phyloP scores from a whole-genome alignment of 1,140 invertebrate genomes.

The Cydia strobilella region DNA sequence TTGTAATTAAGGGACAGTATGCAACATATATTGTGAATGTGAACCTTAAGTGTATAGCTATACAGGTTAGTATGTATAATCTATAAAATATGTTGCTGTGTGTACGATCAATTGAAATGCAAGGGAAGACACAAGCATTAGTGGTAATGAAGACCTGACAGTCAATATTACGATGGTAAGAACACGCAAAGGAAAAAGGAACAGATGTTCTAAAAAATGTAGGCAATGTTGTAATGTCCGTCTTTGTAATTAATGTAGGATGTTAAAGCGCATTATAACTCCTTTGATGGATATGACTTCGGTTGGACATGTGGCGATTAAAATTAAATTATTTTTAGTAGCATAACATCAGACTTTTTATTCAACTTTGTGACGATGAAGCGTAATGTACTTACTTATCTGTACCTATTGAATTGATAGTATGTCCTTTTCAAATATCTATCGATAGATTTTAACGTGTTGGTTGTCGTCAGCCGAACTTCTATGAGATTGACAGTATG shows the following conservation, averaged over 20 bases:
- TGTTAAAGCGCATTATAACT: slow-evolving; percentile 1
- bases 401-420: too few relatives aligned
- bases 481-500: too few relatives aligned
- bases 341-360: too few relatives aligned
- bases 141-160: slow-evolving; percentile 25
- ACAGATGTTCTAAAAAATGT: slow-evolving; percentile 24
- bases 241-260: slow-evolving; percentile 13
- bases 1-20: slow-evolving; percentile 20
- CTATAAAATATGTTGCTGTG: background rate
- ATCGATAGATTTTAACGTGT: too few relatives aligned
- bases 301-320: background rate
- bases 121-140: slow-evolving; percentile 23
- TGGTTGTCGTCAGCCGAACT: too few relatives aligned
- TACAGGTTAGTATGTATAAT: background rate
- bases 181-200: slow-evolving; percentile 24
- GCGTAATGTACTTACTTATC: too few relatives aligned
- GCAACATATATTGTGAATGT: background rate
- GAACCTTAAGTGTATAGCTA: background rate
- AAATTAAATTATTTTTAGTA: too few relatives aligned
- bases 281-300: background rate
- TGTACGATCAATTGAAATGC: slow-evolving; percentile 28
- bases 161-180: slow-evolving; percentile 4
- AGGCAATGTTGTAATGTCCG: background rate
- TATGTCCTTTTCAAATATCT: too few relatives aligned
- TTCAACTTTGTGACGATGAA: too few relatives aligned